phyloP scores from a whole-genome alignment of 2,888 invertebrate genomes.

The Philereme vetulata region DNA sequence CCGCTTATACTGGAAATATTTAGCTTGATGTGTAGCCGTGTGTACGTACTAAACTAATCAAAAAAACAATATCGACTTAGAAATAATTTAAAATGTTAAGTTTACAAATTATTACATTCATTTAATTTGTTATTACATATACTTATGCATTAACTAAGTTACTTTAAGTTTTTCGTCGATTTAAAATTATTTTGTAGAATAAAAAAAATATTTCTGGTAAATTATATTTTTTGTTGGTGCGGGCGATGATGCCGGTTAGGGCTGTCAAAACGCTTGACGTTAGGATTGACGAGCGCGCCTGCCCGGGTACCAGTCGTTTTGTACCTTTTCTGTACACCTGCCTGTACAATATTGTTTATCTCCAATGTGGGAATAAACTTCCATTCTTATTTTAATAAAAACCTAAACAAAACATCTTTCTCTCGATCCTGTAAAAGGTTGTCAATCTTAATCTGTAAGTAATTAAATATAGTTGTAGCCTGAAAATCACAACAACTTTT shows the following conservation, averaged over 20 bases:
- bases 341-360: slow-evolving; percentile 67
- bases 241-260: slow-evolving; percentile 77
- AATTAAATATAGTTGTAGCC: background rate
- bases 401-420: background rate
- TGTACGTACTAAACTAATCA: too few relatives aligned
- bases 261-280: slow-evolving; percentile 81
- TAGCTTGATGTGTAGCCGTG: too few relatives aligned
- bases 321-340: slow-evolving; percentile 71
- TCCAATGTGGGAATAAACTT: slow-evolving; percentile 49
- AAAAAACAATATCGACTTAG: too few relatives aligned
- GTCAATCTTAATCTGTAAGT: background rate
- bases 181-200: background rate
- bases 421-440: too few relatives aligned
- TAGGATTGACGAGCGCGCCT: slow-evolving; percentile 78
- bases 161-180: too few relatives aligned
- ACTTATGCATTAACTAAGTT: too few relatives aligned
- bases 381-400: background rate
- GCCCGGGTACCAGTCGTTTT: slow-evolving; percentile 60
- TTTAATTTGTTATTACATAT: too few relatives aligned
- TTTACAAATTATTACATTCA: too few relatives aligned
- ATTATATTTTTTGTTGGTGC: slow-evolving; percentile 55
- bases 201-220: slow-evolving; percentile 27
- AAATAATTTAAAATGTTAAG: too few relatives aligned
- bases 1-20: too few relatives aligned
- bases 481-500: slow-evolving; percentile 1